phyloP scores from a whole-genome alignment of 2,113 vertebrate species.

The Pelusios castaneus region DNA sequence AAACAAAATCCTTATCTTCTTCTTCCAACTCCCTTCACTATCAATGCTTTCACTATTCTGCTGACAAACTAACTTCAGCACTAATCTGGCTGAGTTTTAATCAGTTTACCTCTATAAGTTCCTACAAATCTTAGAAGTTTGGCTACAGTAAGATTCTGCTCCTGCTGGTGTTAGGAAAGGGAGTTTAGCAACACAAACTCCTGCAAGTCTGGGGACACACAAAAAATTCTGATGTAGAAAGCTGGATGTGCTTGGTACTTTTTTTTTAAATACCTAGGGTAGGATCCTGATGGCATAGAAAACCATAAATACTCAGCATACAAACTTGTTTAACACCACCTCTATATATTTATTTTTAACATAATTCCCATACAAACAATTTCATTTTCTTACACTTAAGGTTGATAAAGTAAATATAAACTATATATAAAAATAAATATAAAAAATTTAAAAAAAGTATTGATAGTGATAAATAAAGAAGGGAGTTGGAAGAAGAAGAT shows the following conservation, averaged over 20 bases:
- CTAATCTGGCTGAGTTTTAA: neutral
- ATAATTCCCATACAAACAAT: neutral
- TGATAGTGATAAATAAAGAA: too few relatives aligned
- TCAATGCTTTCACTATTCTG: too few relatives aligned
- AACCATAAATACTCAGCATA: neutral
- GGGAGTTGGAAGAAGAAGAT: too few relatives aligned
- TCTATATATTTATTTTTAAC: neutral
- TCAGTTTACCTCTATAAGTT: neutral
- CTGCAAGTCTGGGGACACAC: neutral
- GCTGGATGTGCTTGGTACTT: neutral
- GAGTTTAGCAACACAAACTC: neutral
- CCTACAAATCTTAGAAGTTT: neutral
- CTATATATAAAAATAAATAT: too few relatives aligned
- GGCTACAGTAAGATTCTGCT: neutral
- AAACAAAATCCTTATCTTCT: too few relatives aligned
- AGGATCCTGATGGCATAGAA: neutral
- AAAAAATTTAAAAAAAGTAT: too few relatives aligned
- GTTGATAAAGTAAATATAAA: neutral
- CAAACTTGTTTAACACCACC: neutral
- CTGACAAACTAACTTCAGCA: neutral
- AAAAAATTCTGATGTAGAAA: neutral
- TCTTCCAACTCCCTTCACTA: too few relatives aligned
- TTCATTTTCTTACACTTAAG: neutral
- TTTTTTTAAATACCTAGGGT: neutral
- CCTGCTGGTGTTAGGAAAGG: neutral